These are phyloP conservation scores for Lasioglossum albipes DNA, from an alignment of 1,140 invertebrate genomes.

Conservation along the genomic window DNA sequence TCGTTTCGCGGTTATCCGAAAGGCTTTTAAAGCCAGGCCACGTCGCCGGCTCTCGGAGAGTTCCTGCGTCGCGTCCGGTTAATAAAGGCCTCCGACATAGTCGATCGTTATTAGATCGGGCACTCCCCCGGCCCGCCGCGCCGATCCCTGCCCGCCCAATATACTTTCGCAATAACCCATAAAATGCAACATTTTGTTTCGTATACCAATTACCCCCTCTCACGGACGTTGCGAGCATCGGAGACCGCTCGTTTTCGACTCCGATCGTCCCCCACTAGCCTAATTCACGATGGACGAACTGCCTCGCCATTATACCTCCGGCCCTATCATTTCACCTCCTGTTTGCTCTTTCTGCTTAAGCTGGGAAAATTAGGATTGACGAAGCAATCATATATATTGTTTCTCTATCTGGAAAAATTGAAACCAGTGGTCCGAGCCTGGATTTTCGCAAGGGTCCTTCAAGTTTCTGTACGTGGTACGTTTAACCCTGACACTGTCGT, in stretches of 20 bases:
- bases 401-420: too few relatives aligned
- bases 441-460: too few relatives aligned
- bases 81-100: slow-evolving; percentile 77
- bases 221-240: background rate
- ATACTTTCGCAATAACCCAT: slow-evolving; percentile 76
- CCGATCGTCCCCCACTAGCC: background rate
- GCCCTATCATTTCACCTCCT: background rate
- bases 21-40: slow-evolving; percentile 57
- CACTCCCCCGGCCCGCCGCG: slow-evolving; percentile 70
- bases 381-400: too few relatives aligned
- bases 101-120: slow-evolving; percentile 79
- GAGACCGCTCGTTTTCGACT: slow-evolving; percentile 14
- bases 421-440: too few relatives aligned
- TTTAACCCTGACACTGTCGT: background rate
- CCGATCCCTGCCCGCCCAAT: slow-evolving; percentile 59
- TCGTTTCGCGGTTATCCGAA: slow-evolving; percentile 75
- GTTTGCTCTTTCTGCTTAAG: too few relatives aligned
- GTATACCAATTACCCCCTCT: slow-evolving; percentile 73
- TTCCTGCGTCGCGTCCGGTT: slow-evolving; percentile 71
- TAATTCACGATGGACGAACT: background rate
- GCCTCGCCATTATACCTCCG: background rate
- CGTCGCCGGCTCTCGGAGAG: slow-evolving; percentile 18
- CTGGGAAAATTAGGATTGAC: too few relatives aligned
- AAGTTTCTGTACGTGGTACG: too few relatives aligned
- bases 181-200: slow-evolving; percentile 78